Base-by-base conservation (phyloP, 2,888 invertebrate species). In the Xestia ashworthii region DNA sequence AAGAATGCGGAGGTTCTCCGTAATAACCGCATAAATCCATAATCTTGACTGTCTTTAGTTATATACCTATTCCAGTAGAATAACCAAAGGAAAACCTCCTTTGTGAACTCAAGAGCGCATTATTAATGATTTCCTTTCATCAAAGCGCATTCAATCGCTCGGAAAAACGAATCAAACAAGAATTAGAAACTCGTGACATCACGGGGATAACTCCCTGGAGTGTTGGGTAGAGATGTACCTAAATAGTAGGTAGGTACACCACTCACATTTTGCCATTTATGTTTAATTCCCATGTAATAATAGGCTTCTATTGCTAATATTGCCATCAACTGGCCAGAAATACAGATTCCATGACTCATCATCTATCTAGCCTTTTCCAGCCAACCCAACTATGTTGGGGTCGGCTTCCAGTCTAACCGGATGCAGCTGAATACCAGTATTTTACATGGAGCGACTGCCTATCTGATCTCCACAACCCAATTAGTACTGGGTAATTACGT, bases 1-100 rank as follows among this genome's bases (percentile, higher is more conserved):
- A 22, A 41, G 81, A 81, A 81, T 70, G 65, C 68, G 65, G 60
- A 55, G 41, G 53, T 12, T 60, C 1, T 9, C 14, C 5, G n/a
- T 19, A 71, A 71, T 78, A 62, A 50, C 44, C 25, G 44, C 55
- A 67, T 71, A 71, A 55, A 76, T 66, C 46, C 73, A 81, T 81
- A 80, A 55, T 67, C 32, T 76, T 8, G 41, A 11, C 55, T 4
- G 48, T 44, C 14, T 55, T 32, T 41, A 32, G 44, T 44, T 14
- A 48, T n/a, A n/a, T 41, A n/a, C 14, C n/a, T 48, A 68, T 76
- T 68, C 82, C 66, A 64, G 5, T 44, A 82, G 62, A 69, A 78
- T 66, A 80, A 19, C 70, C 78, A 81, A 78, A 78, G 83, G 16
- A 71, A 64, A 16, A 46, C 50, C 9, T 66, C 77, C 55, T 67